Evolutionary conservation across 2,888 invertebrate genomes (phyloP), one percentile per base, ranked within the genome.

Genomic region (Plagiodera versicolora): DNA sequence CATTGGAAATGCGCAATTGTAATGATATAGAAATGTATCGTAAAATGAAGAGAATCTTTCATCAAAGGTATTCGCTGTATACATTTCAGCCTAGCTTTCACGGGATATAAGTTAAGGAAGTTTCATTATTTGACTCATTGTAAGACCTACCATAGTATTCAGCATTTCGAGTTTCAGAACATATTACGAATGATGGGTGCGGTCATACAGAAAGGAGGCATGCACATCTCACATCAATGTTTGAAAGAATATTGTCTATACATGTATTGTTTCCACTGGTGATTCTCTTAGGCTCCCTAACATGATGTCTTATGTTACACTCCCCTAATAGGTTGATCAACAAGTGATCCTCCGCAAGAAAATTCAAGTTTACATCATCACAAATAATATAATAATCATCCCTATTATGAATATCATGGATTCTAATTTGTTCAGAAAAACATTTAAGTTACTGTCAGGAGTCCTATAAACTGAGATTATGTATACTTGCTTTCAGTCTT

Each of bases 361-460:
- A 50, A 50, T 30, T 28, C 50, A 50, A 50, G 30, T 50, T 50
- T 14, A 30, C 18, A 50, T 50, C 50, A 11, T 17, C 30, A 50
- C 28, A 50, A 50, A 50, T 50, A 50, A 14, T 50, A 50, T 50
- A 30, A 32, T 45, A 45, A 49, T 49, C 32, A 30, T 17, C 50
- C 50, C 30, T 50, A n/a, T 50, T 32, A 30, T 50, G 16, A 30
- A 50, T 50, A 50, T 50, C 50, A 50, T 50, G 49, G 30, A 30
- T 50, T 30, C 30, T 30, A 50, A 30, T 30, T 30, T 50, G 32
- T 50, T 14, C 30, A 50, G 11, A 50, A 14, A 50, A 49, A 47
- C 24, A n/a, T n/a, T 49, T 14, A 50, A 50, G 30, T 50, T 30
- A 50, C 50, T 50, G 30, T 50, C 50, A 30, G 28, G 28, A 24